phyloP scores from a whole-genome alignment of 2,113 vertebrate genomes.

The Megaleporinus macrocephalus region DNA sequence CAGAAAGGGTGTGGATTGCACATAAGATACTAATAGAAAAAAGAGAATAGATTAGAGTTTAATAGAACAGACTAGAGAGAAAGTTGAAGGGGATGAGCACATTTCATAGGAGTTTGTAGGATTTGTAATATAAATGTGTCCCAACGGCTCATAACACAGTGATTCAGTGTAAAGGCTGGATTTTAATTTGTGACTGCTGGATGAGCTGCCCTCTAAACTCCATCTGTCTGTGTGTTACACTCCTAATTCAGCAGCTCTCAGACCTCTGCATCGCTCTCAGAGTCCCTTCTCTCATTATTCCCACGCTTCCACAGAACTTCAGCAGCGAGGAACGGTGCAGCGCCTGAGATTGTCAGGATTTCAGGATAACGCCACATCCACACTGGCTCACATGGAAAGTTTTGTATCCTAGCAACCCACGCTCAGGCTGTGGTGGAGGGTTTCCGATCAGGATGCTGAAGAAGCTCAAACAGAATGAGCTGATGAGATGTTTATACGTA shows the following conservation, averaged over 20 bases:
- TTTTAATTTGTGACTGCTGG: neutral
- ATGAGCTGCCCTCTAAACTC: neutral
- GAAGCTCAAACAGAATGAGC: slow-evolving; percentile 9
- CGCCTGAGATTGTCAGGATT: slow-evolving; percentile 9
- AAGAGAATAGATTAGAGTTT: neutral
- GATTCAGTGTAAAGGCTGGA: neutral
- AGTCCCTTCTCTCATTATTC: neutral
- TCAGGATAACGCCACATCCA: slow-evolving; percentile 21
- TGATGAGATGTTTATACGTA: slow-evolving; percentile 50
- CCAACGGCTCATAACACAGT: neutral
- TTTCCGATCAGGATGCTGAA: slow-evolving; percentile 33
- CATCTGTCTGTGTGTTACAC: neutral
- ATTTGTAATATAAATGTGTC: neutral
- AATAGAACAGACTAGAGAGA: neutral
- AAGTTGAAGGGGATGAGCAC: neutral
- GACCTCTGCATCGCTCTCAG: neutral
- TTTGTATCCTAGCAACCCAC: slow-evolving; percentile 53
- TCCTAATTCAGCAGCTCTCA: neutral
- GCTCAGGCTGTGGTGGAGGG: neutral
- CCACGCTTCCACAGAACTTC: too few relatives aligned
- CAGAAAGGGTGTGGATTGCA: too few relatives aligned
- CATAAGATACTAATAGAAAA: neutral
- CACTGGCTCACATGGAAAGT: slow-evolving; percentile 32
- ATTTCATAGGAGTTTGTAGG: neutral
- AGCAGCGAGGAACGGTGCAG: neutral